Evolutionary conservation across 2,113 vertebrate genomes (phyloP), one percentile per base, ranked within the genome.

Genomic region (Prunella fulvescens): DNA sequence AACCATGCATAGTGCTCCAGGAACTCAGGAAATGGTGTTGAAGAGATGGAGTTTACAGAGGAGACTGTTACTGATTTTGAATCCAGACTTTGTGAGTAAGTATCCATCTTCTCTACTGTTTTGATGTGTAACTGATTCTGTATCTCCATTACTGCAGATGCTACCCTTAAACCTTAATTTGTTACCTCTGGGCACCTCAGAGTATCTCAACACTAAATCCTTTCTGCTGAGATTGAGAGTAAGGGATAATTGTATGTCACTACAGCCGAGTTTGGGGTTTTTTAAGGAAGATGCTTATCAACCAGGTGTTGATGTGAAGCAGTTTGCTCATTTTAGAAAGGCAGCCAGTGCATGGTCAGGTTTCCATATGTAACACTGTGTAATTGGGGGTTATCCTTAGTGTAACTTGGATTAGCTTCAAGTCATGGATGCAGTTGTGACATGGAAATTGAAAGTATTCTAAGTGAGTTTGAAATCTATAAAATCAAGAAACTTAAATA

Each of bases 61-160:
- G 90, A 97, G 65, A 40, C 54, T 19, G 10, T 98, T 89, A 37
- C 6, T 1, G 57, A 95, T 39, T 98, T 98, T 82, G 97, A 98
- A 83, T 96, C 94, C 66, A 96, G 96, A 78, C 96, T 99, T 83
- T 96, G 94, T 61, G 95, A 97, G 98, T 98, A 97, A 98, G 98
- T 98, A 71, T n/a, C 33, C 10, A 9, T 66, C 47, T n/a, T 84
- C 7, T 51, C 78, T 18, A 10, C n/a, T 26, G 3, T 73, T 85
- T 45, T 87, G 50, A 24, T 70, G 15, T 7, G 5, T 72, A 37
- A 57, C 19, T 81, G 44, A 31, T 66, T 81, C 24, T 44, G 0
- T 81, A 51, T 71, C 47, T 39, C 19, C 22, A 13, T 64, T n/a
- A 22, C 48, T 70, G 42, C 47, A 81, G n/a, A 19, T 26, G 2